A percentile compares a stretch with the other conserved stretches of the same genome.
These are phyloP conservation scores for Helostoma temminkii DNA, from an alignment of 2,797 vertebrate genomes.

Conservation along the genomic window DNA sequence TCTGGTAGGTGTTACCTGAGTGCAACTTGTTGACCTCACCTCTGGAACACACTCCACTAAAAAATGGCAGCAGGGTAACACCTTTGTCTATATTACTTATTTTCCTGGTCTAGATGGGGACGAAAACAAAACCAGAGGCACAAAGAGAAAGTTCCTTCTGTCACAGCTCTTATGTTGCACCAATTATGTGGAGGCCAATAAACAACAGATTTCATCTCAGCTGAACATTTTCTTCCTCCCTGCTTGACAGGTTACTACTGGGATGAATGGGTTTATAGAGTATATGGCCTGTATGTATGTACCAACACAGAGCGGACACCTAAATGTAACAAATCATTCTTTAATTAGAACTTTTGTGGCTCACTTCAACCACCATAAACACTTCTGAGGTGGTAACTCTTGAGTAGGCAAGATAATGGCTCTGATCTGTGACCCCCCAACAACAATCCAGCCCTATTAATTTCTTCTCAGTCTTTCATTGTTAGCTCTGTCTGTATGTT, in stretches of 20 bases:
- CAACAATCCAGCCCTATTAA: conserved; percentile 10
- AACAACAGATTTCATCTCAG: conserved; percentile 71
- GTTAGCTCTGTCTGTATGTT: conserved; percentile 12
- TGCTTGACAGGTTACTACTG: conserved; percentile 47
- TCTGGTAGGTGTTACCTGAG: background rate
- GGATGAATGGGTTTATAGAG: conserved; percentile 53
- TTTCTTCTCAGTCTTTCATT: conserved; percentile 34
- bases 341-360: conserved; percentile 68
- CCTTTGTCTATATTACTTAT: background rate
- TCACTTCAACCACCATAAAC: conserved; percentile 18
- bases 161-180: conserved; percentile 20
- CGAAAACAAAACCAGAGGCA: conserved; percentile 14
- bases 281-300: conserved; percentile 44
- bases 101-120: background rate
- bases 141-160: conserved; percentile 17
- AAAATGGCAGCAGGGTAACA: conserved; percentile 8
- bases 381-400: conserved; percentile 36
- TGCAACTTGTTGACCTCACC: conserved; percentile 45
- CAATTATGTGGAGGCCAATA: conserved; percentile 66
- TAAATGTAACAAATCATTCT: conserved; percentile 76
- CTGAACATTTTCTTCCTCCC: conserved; percentile 46
- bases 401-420: conserved; percentile 34
- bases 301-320: conserved; percentile 39
- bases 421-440: conserved; percentile 35
- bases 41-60: conserved; percentile 1